Conservation (phyloP, 2,797 vertebrate genomes). For the Amblyraja radiata region DNA sequence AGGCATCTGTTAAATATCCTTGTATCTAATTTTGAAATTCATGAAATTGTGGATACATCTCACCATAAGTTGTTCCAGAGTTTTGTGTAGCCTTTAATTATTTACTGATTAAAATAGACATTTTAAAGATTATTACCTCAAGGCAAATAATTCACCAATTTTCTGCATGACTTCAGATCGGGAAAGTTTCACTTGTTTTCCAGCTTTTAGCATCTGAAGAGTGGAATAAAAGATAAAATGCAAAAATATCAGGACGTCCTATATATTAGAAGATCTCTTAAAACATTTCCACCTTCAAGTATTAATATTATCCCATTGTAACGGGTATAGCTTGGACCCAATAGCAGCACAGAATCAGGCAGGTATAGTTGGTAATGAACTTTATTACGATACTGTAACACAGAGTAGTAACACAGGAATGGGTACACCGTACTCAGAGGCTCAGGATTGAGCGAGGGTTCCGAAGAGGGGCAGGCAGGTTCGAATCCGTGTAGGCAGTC, state of each 20-base stretch:
- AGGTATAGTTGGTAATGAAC: no score
- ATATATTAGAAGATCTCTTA: neutral
- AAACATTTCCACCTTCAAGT: neutral
- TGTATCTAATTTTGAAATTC: no score
- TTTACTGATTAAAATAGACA: neutral
- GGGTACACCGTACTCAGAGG: no score
- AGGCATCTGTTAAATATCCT: no score
- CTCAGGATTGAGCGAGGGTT: no score
- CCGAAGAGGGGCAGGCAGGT: no score
- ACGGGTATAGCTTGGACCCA: no score
- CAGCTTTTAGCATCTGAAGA: conserved; percentile 80
- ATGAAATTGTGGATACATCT: neutral
- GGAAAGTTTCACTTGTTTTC: conserved; percentile 80
- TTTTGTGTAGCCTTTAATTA: neutral
- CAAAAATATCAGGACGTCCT: neutral
- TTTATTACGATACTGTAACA: no score
- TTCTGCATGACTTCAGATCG: conserved; percentile 95
- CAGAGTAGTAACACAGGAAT: no score
- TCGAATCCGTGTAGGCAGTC: no score
- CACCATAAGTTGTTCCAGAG: neutral
- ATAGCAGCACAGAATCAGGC: no score
- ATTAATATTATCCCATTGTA: neutral
- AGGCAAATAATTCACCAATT: conserved; percentile 87
- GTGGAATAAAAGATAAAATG: neutral
- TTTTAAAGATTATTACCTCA: conserved; percentile 67